These are phyloP conservation scores for Chromoteleia sp. DNA, from an alignment of 2,888 invertebrate species.

Conservation along the genomic window DNA sequence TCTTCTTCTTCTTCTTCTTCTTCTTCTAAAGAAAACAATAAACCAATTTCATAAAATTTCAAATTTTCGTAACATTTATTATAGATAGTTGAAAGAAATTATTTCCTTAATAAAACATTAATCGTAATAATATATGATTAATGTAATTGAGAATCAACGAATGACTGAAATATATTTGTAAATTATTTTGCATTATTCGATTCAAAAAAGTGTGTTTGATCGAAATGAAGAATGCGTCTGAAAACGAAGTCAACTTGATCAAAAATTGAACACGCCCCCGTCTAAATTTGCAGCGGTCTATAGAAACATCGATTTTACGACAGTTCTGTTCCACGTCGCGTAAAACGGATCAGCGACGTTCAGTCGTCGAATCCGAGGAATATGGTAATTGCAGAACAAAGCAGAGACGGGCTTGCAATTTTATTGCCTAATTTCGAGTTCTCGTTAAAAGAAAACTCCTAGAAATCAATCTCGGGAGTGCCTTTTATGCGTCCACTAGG, in stretches of 20 bases:
- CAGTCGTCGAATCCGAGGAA: constrained; percentile 42
- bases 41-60: too few relatives aligned
- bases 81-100: too few relatives aligned
- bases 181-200: too few relatives aligned
- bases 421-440: constrained; percentile 54
- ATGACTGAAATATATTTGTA: too few relatives aligned
- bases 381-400: constrained; percentile 62
- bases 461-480: constrained; percentile 34
- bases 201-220: too few relatives aligned
- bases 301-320: constrained; percentile 53
- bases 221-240: too few relatives aligned
- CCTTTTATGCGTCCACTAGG: constrained; percentile 6
- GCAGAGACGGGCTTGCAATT: constrained; percentile 25
- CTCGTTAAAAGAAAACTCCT: constrained; percentile 39
- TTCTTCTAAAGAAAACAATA: too few relatives aligned
- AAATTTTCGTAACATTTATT: too few relatives aligned
- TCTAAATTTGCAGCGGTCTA: constrained; percentile 27
- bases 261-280: constrained; percentile 27
- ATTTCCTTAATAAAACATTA: too few relatives aligned
- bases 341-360: constrained; percentile 45
- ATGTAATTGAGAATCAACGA: too few relatives aligned
- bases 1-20: too few relatives aligned
- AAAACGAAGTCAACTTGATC: constrained; percentile 14
- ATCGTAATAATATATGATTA: too few relatives aligned
- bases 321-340: constrained; percentile 32